phyloP scores from a whole-genome alignment of 2,888 invertebrate genomes.

The Drosophila cognata region DNA sequence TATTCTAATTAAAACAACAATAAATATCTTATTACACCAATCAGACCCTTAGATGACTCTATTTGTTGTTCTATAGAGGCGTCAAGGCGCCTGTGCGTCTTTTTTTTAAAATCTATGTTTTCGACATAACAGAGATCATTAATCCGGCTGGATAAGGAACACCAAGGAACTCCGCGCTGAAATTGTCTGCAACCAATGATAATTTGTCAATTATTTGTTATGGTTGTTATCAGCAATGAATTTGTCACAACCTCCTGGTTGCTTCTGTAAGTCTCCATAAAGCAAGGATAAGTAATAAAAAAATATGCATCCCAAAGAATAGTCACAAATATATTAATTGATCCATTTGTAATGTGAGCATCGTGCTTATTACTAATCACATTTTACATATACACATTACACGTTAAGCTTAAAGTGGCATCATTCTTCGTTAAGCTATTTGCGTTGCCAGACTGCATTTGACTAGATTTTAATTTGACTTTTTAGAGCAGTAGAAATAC shows the following conservation, averaged over 20 bases:
- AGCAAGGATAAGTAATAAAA: not conserved
- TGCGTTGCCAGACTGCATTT: not conserved
- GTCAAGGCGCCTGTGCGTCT: not conserved
- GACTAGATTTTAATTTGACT: not conserved
- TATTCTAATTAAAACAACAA: slow-evolving; percentile 64
- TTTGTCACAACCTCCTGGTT: not conserved
- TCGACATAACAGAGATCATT: slow-evolving; percentile 87
- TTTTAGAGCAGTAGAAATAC: no score
- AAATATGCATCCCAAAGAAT: not conserved
- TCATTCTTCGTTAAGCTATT: not conserved
- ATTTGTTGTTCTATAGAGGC: not conserved
- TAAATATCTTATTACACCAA: slow-evolving; percentile 20
- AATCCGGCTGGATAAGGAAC: slow-evolving; percentile 73
- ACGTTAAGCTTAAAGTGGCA: slow-evolving; percentile 42
- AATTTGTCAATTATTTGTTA: slow-evolving; percentile 77
- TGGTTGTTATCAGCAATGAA: not conserved
- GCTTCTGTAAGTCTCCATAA: not conserved
- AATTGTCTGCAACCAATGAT: slow-evolving; percentile 85
- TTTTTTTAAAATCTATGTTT: slow-evolving; percentile 93
- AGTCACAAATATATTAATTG: not conserved
- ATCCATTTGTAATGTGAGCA: not conserved
- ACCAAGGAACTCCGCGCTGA: no score
- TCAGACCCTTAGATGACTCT: not conserved
- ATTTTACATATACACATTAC: not conserved
- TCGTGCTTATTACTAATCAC: not conserved